Percentiles rank a stretch among this genome's conserved stretches.
These are phyloP conservation scores for Craterocephalus amniculus DNA, from an alignment of 2,797 vertebrate genomes.

Conservation along the genomic window DNA sequence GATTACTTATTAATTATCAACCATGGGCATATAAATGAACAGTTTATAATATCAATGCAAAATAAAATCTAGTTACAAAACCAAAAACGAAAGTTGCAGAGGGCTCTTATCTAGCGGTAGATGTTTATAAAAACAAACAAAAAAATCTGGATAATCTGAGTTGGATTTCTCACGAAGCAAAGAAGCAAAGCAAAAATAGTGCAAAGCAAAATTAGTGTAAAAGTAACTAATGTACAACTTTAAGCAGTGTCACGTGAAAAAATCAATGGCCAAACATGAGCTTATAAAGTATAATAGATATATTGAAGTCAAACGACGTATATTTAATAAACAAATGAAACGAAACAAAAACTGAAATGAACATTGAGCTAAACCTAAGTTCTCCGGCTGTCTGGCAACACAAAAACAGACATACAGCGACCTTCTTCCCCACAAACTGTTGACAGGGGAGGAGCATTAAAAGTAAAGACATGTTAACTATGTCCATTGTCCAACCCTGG, in stretches of 20 bases:
- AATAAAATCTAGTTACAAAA: background rate
- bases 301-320: no score
- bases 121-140: no score
- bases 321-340: slow-evolving; percentile 13
- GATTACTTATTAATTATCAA: background rate
- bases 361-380: slow-evolving; percentile 1
- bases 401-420: background rate
- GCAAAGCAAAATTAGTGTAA: no score
- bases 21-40: background rate
- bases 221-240: no score
- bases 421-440: background rate
- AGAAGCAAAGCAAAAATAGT: no score
- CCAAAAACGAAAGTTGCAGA: background rate
- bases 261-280: no score
- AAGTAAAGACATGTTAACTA: background rate
- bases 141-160: no score
- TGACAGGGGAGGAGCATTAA: background rate
- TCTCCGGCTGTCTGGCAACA: slow-evolving; percentile 12
- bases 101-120: no score
- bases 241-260: no score
- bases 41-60: background rate
- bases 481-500: background rate
- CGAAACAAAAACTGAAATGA: slow-evolving; percentile 37
- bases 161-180: no score
- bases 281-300: no score